Base-by-base conservation (phyloP, 2,797 vertebrate species). In the Periophthalmus magnuspinnatus region DNA sequence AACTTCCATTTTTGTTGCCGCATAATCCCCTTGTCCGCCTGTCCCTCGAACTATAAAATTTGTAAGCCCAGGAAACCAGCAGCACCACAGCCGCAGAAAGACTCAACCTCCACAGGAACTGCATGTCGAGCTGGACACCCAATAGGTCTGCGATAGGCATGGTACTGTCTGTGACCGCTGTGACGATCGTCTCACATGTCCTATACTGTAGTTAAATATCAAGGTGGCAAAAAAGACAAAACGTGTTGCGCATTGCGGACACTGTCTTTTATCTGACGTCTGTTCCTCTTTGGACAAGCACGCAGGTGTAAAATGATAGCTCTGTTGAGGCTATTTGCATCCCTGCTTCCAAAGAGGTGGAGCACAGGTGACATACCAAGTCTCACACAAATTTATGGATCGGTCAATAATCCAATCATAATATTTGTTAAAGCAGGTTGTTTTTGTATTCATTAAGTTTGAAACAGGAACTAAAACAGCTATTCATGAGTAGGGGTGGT, bases 111-210 rank as follows among this genome's bases (percentile, higher is more conserved):
- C 95, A 84, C 0, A 93, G 84, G 72, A 96, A 93, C 90, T 92
- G 94, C 95, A 97, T 97, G 89, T 96, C 95, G 71, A 91, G 91
- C 65, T 92, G 93, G 77, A 94, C 89, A 83, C 82, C 89, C 67
- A 84, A 66, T 74, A 92, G 87, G 41, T 93, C 91, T 16, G 85
- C 89, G 32, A 91, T 89, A 67, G 91, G 87, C 93, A 95, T 94
- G 19, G 84, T 80, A 84, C 54, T 19, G n/a, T n/a, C n/a, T n/a
- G n/a, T n/a, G 65, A 72, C 33, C 65, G 78, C 3, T 24, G 70
- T 6, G 28, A 78, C 56, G 48, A 76, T 56, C 71, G 78, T 70
- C 74, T 80, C 74, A 80, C 76, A 79, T 85, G 83, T 85, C 86
- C 87, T 88, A 5, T 14, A 66, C 67, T 76, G 67, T 87, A 81